Conservation (phyloP, 2,888 invertebrate species). For the Gortyna flavago region DNA sequence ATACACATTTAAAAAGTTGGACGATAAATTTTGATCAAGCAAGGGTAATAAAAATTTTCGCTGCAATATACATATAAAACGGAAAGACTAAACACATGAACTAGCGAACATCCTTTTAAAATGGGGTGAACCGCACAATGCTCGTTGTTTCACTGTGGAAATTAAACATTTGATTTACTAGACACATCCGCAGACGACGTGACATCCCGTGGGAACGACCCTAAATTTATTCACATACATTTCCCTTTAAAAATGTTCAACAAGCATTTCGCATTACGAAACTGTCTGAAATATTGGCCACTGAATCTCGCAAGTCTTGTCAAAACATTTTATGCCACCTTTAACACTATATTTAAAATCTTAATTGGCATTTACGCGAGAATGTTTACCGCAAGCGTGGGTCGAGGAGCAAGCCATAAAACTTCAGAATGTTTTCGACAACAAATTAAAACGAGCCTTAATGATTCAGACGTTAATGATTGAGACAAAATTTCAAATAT, state of each 20-base stretch:
- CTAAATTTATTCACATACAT: constrained; percentile 70
- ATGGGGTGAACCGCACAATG: constrained; percentile 77
- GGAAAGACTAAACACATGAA: constrained; percentile 64
- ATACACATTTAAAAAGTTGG: constrained; percentile 51
- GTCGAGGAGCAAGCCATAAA: constrained; percentile 70
- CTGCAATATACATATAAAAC: constrained; percentile 60
- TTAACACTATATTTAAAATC: constrained; percentile 76
- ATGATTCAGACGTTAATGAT: constrained; percentile 78
- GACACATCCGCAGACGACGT: constrained; percentile 79
- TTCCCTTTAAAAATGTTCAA: constrained; percentile 77
- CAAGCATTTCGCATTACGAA: constrained; percentile 77
- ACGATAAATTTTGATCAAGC: constrained; percentile 55
- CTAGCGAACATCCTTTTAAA: constrained; percentile 70
- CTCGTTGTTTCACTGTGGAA: constrained; percentile 82
- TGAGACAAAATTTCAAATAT: constrained; percentile 76
- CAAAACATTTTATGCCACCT: constrained; percentile 74
- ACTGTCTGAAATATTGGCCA: constrained; percentile 67
- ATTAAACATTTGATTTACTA: constrained; percentile 87
- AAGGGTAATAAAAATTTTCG: constrained; percentile 60
- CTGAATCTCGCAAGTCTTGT: constrained; percentile 68
- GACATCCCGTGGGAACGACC: constrained; percentile 80
- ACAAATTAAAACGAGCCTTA: constrained; percentile 79
- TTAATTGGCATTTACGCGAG: constrained; percentile 72
- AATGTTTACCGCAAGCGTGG: constrained; percentile 72
- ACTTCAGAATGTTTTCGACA: constrained; percentile 72